Percentiles rank a stretch among this genome's conserved stretches.
Conservation (phyloP, 2,888 invertebrate genomes). For the Notocelia uddmanniana region DNA sequence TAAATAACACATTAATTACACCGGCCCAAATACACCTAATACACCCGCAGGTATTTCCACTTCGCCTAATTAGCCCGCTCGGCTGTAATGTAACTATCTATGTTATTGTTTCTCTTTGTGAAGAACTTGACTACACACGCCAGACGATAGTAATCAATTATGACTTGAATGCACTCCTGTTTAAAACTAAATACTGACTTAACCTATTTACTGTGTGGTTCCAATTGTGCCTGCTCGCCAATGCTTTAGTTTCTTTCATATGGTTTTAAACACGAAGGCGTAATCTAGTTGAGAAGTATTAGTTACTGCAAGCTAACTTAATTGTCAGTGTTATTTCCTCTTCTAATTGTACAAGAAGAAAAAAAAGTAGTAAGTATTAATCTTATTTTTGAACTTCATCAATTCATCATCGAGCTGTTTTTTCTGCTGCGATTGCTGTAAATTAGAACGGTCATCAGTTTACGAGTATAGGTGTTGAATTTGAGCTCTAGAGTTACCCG, state of each 20-base stretch:
- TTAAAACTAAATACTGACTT: conserved; percentile 34
- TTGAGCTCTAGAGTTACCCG: conserved; percentile 9
- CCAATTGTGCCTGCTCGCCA: conserved; percentile 12
- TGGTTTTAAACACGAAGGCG: conserved; percentile 14
- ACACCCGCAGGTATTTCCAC: conserved; percentile 27
- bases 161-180: conserved; percentile 28
- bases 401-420: neutral
- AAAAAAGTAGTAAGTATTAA: no score
- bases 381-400: neutral
- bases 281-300: neutral
- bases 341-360: neutral
- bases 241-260: conserved; percentile 17
- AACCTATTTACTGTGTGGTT: conserved; percentile 30
- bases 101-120: conserved; percentile 28
- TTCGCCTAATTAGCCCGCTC: conserved; percentile 26
- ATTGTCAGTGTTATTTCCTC: neutral
- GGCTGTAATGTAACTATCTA: conserved; percentile 9
- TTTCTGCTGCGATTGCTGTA: neutral
- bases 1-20: conserved; percentile 23
- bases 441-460: neutral
- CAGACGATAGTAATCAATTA: conserved; percentile 29
- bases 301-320: neutral
- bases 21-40: conserved; percentile 23
- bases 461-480: neutral
- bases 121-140: conserved; percentile 5